Conservation (phyloP, 1,140 invertebrate species). For the Dreissena rostriformis region DNA sequence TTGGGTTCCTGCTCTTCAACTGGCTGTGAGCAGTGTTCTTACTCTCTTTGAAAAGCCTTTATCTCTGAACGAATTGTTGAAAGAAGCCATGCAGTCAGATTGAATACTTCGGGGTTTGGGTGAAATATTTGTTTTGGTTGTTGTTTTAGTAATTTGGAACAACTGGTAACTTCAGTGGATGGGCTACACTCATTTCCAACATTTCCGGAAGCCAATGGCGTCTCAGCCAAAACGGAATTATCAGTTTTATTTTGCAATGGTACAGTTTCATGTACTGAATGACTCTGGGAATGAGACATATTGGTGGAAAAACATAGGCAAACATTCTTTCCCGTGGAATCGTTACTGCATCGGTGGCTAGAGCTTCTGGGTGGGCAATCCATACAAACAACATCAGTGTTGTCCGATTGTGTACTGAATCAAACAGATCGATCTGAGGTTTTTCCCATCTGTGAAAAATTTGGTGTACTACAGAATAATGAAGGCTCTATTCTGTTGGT, state of each 20-base stretch:
- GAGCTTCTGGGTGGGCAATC: constrained; percentile 42
- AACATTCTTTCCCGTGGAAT: constrained; percentile 49
- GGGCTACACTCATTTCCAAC: constrained; percentile 1
- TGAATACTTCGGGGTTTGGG: constrained; percentile 16
- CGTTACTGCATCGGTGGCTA: constrained; percentile 52
- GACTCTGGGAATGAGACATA: not conserved
- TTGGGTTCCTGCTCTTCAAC: constrained; percentile 31
- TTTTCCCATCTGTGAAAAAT: constrained; percentile 35
- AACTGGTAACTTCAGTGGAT: constrained; percentile 4
- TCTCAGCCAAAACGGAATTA: constrained; percentile 32
- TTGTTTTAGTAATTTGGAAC: constrained; percentile 19
- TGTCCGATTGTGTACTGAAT: constrained; percentile 28
- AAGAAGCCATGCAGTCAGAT: constrained; percentile 40
- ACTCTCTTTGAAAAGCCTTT: constrained; percentile 35
- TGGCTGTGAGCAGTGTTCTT: constrained; percentile 16
- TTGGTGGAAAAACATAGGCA: constrained; percentile 47
- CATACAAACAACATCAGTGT: constrained; percentile 52
- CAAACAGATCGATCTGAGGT: constrained; percentile 54
- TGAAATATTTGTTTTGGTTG: not conserved
- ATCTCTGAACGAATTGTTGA: constrained; percentile 13
- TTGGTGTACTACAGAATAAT: constrained; percentile 25
- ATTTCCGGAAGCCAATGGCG: not conserved
- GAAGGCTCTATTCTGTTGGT: too few relatives aligned
- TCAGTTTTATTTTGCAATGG: constrained; percentile 18
- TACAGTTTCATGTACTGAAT: constrained; percentile 16